Evolutionary conservation across 2,113 vertebrate species (phyloP).

Genomic region (Psilopsiagon aymara): DNA sequence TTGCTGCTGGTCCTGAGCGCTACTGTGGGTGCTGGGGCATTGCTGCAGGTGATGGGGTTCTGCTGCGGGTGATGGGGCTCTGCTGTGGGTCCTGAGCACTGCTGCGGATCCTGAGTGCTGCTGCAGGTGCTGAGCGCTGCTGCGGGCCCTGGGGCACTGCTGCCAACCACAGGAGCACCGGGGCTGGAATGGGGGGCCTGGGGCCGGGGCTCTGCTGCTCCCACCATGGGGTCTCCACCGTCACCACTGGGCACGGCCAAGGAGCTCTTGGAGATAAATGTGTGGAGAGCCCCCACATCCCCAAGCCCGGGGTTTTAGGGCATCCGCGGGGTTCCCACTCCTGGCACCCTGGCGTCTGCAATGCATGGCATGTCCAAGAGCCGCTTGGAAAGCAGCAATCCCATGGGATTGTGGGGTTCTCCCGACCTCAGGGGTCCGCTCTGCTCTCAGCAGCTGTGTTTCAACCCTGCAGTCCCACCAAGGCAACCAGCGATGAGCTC

Average conservation of each 20-base stretch:
- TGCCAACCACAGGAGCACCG: accelerated
- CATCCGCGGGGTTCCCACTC: not conserved
- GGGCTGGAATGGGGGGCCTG: not conserved
- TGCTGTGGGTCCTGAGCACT: too few relatives aligned
- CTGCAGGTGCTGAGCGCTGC: not conserved
- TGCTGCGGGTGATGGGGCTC: accelerated
- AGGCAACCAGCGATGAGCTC: slow-evolving; percentile 50
- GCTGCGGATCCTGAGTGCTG: too few relatives aligned
- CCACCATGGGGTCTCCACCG: accelerated
- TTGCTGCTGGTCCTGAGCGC: accelerated
- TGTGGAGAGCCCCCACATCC: not conserved
- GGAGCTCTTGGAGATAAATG: accelerated
- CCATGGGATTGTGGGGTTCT: not conserved
- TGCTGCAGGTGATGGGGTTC: accelerated
- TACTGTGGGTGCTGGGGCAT: not conserved
- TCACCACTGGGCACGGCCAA: accelerated
- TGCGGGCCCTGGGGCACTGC: not conserved
- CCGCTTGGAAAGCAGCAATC: not conserved
- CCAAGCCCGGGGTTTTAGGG: too few relatives aligned
- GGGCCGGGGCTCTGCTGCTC: not conserved
- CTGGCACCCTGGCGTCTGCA: too few relatives aligned
- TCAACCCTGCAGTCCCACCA: slow-evolving; percentile 52
- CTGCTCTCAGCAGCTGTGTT: not conserved
- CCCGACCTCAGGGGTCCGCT: accelerated
- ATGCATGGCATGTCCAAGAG: not conserved